These are phyloP conservation scores for Stenurella melanura DNA, from an alignment of 2,888 invertebrate species.

Conservation along the genomic window DNA sequence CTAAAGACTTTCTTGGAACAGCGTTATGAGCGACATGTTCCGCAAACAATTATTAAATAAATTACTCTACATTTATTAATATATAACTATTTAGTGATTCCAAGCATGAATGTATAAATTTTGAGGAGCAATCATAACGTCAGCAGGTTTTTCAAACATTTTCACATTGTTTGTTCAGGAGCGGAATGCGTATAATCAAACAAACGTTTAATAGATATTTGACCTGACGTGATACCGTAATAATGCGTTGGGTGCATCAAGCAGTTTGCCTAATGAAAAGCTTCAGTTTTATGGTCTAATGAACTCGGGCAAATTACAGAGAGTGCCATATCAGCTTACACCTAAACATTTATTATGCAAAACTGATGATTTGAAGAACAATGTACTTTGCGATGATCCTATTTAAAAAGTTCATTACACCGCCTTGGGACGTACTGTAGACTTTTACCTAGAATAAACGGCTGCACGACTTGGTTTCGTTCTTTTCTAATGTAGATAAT, in stretches of 20 bases:
- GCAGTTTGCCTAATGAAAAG: constrained; percentile 52
- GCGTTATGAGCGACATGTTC: constrained; percentile 4
- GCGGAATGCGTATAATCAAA: constrained; percentile 51
- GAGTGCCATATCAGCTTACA: constrained; percentile 53
- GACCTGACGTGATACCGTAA: constrained; percentile 50
- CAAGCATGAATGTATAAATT: constrained; percentile 27
- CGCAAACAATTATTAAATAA: constrained; percentile 18
- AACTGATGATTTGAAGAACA: constrained; percentile 49
- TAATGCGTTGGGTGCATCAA: constrained; percentile 44
- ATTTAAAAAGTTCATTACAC: constrained; percentile 42
- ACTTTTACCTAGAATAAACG: constrained; percentile 31
- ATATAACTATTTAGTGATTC: constrained; percentile 25
- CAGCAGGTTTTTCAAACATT: constrained; percentile 42
- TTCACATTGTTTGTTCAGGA: constrained; percentile 49
- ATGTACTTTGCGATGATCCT: constrained; percentile 39
- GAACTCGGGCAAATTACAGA: constrained; percentile 52
- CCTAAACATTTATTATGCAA: constrained; percentile 51
- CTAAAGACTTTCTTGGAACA: constrained; percentile 10
- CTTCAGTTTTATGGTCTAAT: constrained; percentile 52
- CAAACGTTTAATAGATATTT: constrained; percentile 46
- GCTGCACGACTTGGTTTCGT: constrained; percentile 24
- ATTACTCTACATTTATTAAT: neutral
- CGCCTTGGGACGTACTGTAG: constrained; percentile 22
- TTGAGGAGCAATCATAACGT: constrained; percentile 5
- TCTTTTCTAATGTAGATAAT: constrained; percentile 21